phyloP scores from a whole-genome alignment of 1,140 invertebrate species.

The Lethocerus indicus region DNA sequence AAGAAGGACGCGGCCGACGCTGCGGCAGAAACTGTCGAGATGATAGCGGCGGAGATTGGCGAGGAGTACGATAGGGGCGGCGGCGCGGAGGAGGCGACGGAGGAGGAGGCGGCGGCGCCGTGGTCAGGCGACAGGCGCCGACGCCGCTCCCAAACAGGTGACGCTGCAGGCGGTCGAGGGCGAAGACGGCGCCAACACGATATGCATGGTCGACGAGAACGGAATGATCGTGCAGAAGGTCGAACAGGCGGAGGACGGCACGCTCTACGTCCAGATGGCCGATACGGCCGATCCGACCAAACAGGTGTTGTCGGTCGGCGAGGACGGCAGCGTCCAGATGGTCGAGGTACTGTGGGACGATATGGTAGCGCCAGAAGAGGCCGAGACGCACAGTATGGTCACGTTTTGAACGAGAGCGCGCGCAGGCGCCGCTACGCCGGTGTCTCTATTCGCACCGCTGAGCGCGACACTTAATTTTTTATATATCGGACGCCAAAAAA shows the following conservation, averaged over 20 bases:
- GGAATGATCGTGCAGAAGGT: conserved; percentile 18
- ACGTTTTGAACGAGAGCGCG: conserved; percentile 7
- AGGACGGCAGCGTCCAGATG: conserved; percentile 21
- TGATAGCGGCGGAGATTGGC: conserved; percentile 15
- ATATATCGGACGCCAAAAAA: too few relatives aligned
- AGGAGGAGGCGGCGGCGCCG: conserved; percentile 6
- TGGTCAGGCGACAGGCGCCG: too few relatives aligned
- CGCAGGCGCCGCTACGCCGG: too few relatives aligned
- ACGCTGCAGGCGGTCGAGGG: conserved; percentile 10
- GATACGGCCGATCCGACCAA: conserved; percentile 16
- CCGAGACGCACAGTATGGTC: conserved; percentile 8
- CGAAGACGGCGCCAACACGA: conserved; percentile 15
- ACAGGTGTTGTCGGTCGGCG: conserved; percentile 19
- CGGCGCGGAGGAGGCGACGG: conserved; percentile 3
- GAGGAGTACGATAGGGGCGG: conserved; percentile 4
- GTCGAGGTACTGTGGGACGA: conserved; percentile 21
- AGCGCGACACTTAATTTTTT: too few relatives aligned
- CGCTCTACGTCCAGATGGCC: conserved; percentile 20
- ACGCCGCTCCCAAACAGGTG: conserved; percentile 4
- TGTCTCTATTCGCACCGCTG: too few relatives aligned
- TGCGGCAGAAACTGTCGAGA: conserved; percentile 15
- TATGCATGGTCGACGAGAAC: conserved; percentile 19
- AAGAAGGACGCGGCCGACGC: conserved; percentile 4
- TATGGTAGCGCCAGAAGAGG: conserved; percentile 11
- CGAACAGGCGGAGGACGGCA: conserved; percentile 19